Base-by-base conservation (phyloP, 2,797 vertebrate genomes). In the Gambusia yucatana region DNA sequence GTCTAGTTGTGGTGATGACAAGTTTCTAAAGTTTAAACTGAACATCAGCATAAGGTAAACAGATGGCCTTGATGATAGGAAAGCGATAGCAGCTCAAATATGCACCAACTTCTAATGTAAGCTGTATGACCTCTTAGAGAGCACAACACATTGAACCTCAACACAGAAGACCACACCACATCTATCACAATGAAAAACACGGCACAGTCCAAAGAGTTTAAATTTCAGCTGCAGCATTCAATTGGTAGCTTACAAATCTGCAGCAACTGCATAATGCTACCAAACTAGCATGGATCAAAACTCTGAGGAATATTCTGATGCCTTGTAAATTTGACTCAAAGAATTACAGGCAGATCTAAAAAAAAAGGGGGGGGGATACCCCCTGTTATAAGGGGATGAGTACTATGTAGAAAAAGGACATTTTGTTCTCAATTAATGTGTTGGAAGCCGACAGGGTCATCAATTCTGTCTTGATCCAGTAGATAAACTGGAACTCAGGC, bases 191-290 rank as follows among this genome's bases (percentile, higher is more conserved):
- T 63, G 16, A 9, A 36, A 20, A 63, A 63, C 28, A 36, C 7
- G 6, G 14, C 57, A 6, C 33, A 14, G 13, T 33, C 28, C 22
- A 7, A 33, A 6, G 28, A 61, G 28, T 33, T 3, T 20, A 16
- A 17, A 63, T 36, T 57, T 33, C 30, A 28, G 13, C 14, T 17
- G 30, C 59, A 63, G 5, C 16, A 9, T 36, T 63, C 30, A 36
- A 17, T 36, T 63, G 14, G 2, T 33, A 61, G 84, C 91, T 59
- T 70, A 93, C 79, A 92, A 93, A 92, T 57, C n/a, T 28, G 55
- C 52, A 57, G 25, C 25, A 55, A n/a, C 52, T 55, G 52, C 52
- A 55, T 59, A 14, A 59, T 13, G n/a, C 28, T 16, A 10, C n/a
- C 55, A 13, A 25, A 57, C 9, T n/a, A 5, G n/a, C n/a, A 59